Evolutionary conservation across 2,113 vertebrate genomes (phyloP), one percentile per base, ranked within the genome.

Genomic region (Triplophysa dalaica): DNA sequence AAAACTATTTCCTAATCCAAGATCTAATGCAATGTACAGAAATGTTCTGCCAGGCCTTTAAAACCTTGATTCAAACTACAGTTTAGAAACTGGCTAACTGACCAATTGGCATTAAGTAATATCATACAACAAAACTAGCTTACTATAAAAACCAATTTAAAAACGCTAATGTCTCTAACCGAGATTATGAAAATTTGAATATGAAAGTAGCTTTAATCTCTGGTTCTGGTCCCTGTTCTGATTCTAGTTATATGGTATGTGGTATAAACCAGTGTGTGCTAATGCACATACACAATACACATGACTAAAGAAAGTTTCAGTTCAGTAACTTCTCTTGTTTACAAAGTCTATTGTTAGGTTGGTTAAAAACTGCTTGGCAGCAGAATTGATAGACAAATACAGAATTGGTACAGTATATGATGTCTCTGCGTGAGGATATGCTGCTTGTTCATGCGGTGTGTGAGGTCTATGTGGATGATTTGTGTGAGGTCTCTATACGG

Each of bases 401-500:
- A 24, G 24, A 24, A 24, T 24, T 24, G 24, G 24, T 24, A 24
- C 24, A 24, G 24, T 24, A 24, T 24, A 24, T 52, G 48, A 13
- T 14, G 14, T 14, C 16, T 13, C 48, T 13, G 48, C 13, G 16
- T 4, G 48, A 52, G 14, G 13, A 52, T 52, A 5, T 52, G 14
- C 14, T 52, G 48, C 4, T 17, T 14, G 12, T 52, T 14, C 54
- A n/a, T 8, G 41, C 41, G 0, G 24, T 9, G 29, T 11, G 17
- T 26, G 29, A 29, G 29, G 29, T 29, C 29, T 29, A 29, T 29
- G 3, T 24, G 45, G 84, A n/a, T 0, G 82, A 87, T 85, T 89
- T 90, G 26, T 29, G 26, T 29, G 16, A 68, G 7, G 4, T n/a
- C 21, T 86, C 75, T 82, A 85, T 70, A 85, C 21, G 41, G 84